These are phyloP conservation scores for Listronotus bonariensis DNA, from an alignment of 1,140 invertebrate species.

Conservation along the genomic window DNA sequence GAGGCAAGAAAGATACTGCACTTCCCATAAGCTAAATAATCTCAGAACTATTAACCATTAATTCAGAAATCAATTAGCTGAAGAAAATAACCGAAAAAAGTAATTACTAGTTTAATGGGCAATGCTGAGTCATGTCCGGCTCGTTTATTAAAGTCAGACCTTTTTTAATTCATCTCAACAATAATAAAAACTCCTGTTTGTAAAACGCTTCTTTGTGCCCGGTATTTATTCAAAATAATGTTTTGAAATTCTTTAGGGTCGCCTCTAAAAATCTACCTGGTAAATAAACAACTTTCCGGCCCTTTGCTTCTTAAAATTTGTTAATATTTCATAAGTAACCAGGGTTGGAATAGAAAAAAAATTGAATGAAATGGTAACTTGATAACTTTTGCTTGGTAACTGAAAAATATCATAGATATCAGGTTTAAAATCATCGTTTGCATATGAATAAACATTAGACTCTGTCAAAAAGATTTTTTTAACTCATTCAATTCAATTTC, in stretches of 20 bases:
- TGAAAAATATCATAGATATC: no score
- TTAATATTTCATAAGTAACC: conserved; percentile 18
- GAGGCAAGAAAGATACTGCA: not conserved
- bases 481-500: no score
- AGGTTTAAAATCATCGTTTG: no score
- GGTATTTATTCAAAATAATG: not conserved
- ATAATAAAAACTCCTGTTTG: conserved; percentile 10
- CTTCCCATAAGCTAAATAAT: conserved; percentile 8
- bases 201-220: conserved; percentile 17
- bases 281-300: conserved; percentile 4
- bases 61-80: conserved; percentile 20
- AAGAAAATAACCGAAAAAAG: conserved; percentile 18
- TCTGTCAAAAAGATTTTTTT: no score
- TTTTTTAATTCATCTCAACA: not conserved
- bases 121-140: conserved; percentile 8
- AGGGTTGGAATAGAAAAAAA: conserved; percentile 1
- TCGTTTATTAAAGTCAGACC: conserved; percentile 22
- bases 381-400: no score
- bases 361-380: no score
- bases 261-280: conserved; percentile 9
- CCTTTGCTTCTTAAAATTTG: conserved; percentile 5
- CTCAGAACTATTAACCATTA: conserved; percentile 3
- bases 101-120: conserved; percentile 21
- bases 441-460: no score
- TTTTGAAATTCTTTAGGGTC: conserved; percentile 1